These are phyloP conservation scores for Drosophila cracens DNA, from an alignment of 2,888 invertebrate species.

Conservation along the genomic window DNA sequence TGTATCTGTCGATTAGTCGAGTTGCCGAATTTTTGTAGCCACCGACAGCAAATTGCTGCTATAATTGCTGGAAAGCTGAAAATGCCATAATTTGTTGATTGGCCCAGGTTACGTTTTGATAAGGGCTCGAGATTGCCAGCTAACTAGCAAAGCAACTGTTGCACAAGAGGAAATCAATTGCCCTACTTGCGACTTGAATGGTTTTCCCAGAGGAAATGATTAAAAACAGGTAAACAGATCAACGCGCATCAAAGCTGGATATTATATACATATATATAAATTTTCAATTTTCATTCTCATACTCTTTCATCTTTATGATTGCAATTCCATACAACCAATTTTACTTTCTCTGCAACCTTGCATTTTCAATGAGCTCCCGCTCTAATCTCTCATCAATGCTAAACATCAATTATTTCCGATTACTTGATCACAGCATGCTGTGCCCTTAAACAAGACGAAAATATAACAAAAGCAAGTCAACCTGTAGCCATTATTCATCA, in stretches of 20 bases:
- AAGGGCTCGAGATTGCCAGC: slow-evolving; percentile 28
- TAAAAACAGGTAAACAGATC: neutral
- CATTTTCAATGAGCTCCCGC: slow-evolving; percentile 2
- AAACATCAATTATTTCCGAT: slow-evolving; percentile 19
- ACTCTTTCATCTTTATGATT: neutral
- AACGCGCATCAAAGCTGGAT: neutral
- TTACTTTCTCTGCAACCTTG: slow-evolving; percentile 23
- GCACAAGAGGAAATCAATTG: slow-evolving; percentile 65
- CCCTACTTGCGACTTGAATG: slow-evolving; percentile 18
- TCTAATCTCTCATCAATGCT: slow-evolving; percentile 14
- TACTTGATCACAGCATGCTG: slow-evolving; percentile 37
- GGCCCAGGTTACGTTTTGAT: slow-evolving; percentile 48
- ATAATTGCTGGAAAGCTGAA: slow-evolving; percentile 72
- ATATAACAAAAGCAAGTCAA: slow-evolving; percentile 12
- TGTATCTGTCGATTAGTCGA: slow-evolving; percentile 59
- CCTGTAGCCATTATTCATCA: slow-evolving; percentile 26
- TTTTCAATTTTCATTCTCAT: neutral
- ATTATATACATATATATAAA: neutral
- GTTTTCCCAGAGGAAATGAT: neutral
- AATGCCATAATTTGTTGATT: slow-evolving; percentile 68
- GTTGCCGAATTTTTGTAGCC: slow-evolving; percentile 39
- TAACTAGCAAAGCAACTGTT: slow-evolving; percentile 34
- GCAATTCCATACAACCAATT: too few species aligned
- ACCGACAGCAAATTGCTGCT: slow-evolving; percentile 47
- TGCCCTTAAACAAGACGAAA: neutral